Base-by-base conservation (phyloP, 1,140 invertebrate species). In the Goniozus legneri region DNA sequence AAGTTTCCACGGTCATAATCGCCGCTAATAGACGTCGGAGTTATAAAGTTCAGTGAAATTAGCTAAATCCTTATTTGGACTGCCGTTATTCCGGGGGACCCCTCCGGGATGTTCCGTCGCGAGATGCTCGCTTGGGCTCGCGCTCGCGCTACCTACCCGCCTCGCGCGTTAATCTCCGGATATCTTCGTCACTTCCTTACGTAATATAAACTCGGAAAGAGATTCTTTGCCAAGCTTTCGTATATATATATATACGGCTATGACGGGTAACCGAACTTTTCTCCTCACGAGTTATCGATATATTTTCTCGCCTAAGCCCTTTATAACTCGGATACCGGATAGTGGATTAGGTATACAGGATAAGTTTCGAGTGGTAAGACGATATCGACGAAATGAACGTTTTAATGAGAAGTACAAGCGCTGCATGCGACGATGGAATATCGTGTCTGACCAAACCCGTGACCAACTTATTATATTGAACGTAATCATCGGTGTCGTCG, bases 1-100 rank as follows among this genome's bases (percentile, higher is more conserved):
- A 69, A 69, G 60, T 72, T 71, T 72, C 65, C 60, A 69, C 61
- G 50, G 61, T 67, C 61, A 65, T 71, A 73, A 73, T 71, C 71
- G 62, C 58, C 60, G 59, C 68, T 71, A 71, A 71, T 71, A 69
- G 66, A 71, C 60, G 65, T 56, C 45, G 43, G 57, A 69, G 54
- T 65, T 69, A 67, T 67, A 70, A 69, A 70, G 68, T 70, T 69
- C 57, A 64, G 58, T 63, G 54, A 70, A 69, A 69, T 70, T 70
- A 69, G 61, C 63, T 61, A 62, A 69, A 69, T 64, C 66, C 63
- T 67, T 70, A 65, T 68, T 60, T 60, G 58, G 57, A 55, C 52
- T 58, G 41, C 45, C 57, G 42, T 55, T 63, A 62, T 62, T 54
- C 54, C 37, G 48, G n/a, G n/a, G n/a, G n/a, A 42, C 54, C 50